Percentiles rank a stretch among this genome's conserved stretches.
phyloP scores from a whole-genome alignment of 1,140 invertebrate species.

The Lepidurus arcticus region DNA sequence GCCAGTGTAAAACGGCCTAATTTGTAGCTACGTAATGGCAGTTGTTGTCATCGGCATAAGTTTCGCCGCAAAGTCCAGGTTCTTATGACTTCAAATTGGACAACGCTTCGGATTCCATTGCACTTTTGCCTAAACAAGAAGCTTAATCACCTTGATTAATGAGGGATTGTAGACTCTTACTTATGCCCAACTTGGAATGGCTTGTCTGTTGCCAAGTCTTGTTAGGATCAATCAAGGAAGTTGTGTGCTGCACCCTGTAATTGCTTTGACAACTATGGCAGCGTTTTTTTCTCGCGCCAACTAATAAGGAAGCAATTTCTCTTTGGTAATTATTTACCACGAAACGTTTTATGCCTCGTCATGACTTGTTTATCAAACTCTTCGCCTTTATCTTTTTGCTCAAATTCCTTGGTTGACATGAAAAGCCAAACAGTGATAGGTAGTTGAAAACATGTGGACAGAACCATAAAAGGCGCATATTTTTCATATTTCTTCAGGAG shows the following conservation, averaged over 20 bases:
- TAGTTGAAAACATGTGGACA: neutral
- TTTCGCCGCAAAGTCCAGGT: neutral
- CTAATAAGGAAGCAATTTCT: conserved; percentile 12
- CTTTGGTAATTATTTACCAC: neutral
- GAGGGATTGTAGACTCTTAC: too few relatives aligned
- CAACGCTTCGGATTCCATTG: neutral
- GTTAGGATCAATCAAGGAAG: neutral
- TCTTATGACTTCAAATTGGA: neutral
- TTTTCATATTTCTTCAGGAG: neutral
- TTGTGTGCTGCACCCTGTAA: conserved; percentile 1
- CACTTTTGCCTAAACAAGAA: too few relatives aligned
- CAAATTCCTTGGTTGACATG: neutral
- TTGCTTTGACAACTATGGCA: neutral
- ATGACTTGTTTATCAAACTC: neutral
- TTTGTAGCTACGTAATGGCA: neutral
- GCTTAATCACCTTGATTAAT: too few relatives aligned
- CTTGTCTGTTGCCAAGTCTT: neutral
- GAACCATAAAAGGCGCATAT: neutral
- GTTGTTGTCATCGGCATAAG: neutral
- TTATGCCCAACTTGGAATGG: too few relatives aligned
- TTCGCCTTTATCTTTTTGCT: neutral
- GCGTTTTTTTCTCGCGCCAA: neutral
- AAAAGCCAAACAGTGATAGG: neutral
- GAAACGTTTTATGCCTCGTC: neutral
- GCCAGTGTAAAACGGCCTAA: neutral